Conservation (phyloP, 2,888 invertebrate genomes). For the Caenorhabditis sinica region DNA sequence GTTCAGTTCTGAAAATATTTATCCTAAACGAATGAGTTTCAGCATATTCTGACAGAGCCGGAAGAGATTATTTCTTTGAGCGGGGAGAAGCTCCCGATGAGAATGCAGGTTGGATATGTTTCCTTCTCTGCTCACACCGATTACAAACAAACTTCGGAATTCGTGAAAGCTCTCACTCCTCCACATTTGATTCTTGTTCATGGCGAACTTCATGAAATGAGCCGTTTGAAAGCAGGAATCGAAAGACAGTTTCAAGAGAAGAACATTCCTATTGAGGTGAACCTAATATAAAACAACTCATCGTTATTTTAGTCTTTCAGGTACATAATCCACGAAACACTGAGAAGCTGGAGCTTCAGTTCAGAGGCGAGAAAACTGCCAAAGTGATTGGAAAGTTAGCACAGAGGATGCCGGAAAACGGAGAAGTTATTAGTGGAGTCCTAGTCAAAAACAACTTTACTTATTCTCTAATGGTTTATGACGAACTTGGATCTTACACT, state of each 20-base stretch:
- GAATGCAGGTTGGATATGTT: conserved; percentile 91
- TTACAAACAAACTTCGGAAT: conserved; percentile 97
- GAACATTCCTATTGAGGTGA: conserved; percentile 75
- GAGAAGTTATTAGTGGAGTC: conserved; percentile 92
- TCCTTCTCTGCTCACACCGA: conserved; percentile 99
- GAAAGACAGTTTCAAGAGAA: conserved; percentile 95
- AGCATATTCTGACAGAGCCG: conserved; percentile 94
- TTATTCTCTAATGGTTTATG: conserved; percentile 94
- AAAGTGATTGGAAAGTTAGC: conserved; percentile 97
- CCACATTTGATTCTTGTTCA: conserved; percentile 97
- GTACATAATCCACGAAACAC: conserved; percentile 98
- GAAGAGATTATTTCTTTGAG: conserved; percentile 96
- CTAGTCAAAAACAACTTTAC: conserved; percentile 98
- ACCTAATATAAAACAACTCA: background rate
- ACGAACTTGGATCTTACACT: conserved; percentile 93
- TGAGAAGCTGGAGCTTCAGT: conserved; percentile 93
- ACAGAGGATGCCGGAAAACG: conserved; percentile 90
- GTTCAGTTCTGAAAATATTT: background rate
- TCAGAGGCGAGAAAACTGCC: conserved; percentile 97
- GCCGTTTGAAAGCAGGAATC: conserved; percentile 93
- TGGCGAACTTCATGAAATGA: conserved; percentile 99
- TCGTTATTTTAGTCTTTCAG: conserved; percentile 85
- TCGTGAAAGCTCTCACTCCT: conserved; percentile 94
- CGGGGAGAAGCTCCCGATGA: conserved; percentile 94
- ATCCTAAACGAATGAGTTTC: background rate